Evolutionary conservation across 2,797 vertebrate genomes (phyloP), one percentile per base, ranked within the genome.

Genomic region (Gallinago stenura): DNA sequence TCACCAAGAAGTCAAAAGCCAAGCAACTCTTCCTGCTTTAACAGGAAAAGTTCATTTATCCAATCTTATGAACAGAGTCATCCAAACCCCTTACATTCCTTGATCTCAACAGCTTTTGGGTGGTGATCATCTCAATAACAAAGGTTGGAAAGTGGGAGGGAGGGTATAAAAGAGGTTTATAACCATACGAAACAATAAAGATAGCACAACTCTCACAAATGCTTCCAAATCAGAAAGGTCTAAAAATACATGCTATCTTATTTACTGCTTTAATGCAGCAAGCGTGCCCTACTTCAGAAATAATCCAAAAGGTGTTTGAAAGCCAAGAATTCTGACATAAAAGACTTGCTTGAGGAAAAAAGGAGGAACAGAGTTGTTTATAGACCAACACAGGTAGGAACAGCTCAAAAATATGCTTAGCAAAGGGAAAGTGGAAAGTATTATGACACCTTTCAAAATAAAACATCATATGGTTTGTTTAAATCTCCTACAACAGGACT

Each of bases 391-490:
- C 31, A 89, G 87, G 93, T 39, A 89, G 51, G 21, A 83, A 71
- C 39, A 88, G 73, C 69, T 90, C 43, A 81, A 92, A 95, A 93
- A 89, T 56, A 93, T 39, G 64, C 77, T 65, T 86, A 83, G 46
- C 60, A 83, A 82, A 88, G 83, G 60, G 66, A 78, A 94, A 95
- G 60, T 72, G 64, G 56, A 82, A 96, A 87, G 91, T 95, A 87
- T 48, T 73, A 80, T 89, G 83, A 94, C 88, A 94, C 79, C 70
- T 89, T 96, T 90, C 94, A 96, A 94, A 95, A 70, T 83, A 73
- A 96, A 95, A 77, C 66, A 93, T 85, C 43, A n/a, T 35, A 83
- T 9, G 31, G 62, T 93, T 97, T 96, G 81, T 95, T 97, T 90
- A 94, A 89, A 53, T 79, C 75, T 90, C 95, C 72, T 87, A 72